Base-by-base conservation (phyloP, 1,140 invertebrate species). In the Pseudomyrmex cubaensis region DNA sequence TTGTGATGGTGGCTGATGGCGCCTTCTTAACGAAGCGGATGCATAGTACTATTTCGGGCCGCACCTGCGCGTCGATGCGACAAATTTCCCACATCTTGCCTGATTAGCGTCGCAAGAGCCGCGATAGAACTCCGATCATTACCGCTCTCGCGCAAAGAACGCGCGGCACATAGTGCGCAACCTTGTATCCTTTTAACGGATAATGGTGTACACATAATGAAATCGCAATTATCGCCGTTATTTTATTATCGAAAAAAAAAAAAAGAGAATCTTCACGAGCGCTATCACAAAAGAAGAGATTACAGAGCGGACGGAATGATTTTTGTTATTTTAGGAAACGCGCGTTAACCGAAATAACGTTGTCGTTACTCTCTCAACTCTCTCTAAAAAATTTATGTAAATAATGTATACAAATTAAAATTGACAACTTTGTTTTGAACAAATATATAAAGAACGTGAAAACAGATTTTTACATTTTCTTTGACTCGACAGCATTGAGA, bases 81-180 rank as follows among this genome's bases (percentile, higher is more conserved):
- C 76, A 80, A 80, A 80, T 80, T 80, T 72, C 76, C 76, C 66
- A 80, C 76, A 80, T 80, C 76, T 80, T 80, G 76, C 76, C 76
- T 80, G 76, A 80, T 80, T 80, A 80, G 76, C 76, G 76, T 61
- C 54, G 66, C 66, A 80, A 80, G 76, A 80, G 76, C 35, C 35
- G 66, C 76, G 64, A 70, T 70, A 61, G 22, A 70, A 57, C 66
- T 57, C 35, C 44, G 76, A 80, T 72, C 66, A 80, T 80, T 80
- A 70, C 22, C 7, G 64, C 15, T 48, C 44, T 46, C 52, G 56
- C 52, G 35, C 46, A 46, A 13, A 22, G 52, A 25, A 46, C 25
- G 48, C 54, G 54, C 66, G 64, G 70, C 15, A 59, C 62, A 9
- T 46, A n/a, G 10, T 35, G 44, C 48, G 73, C 59, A 56, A 63